Evolutionary conservation across 2,797 vertebrate genomes (phyloP), one percentile per base, ranked within the genome.

Genomic region (Rhabdophis nuchalis): DNA sequence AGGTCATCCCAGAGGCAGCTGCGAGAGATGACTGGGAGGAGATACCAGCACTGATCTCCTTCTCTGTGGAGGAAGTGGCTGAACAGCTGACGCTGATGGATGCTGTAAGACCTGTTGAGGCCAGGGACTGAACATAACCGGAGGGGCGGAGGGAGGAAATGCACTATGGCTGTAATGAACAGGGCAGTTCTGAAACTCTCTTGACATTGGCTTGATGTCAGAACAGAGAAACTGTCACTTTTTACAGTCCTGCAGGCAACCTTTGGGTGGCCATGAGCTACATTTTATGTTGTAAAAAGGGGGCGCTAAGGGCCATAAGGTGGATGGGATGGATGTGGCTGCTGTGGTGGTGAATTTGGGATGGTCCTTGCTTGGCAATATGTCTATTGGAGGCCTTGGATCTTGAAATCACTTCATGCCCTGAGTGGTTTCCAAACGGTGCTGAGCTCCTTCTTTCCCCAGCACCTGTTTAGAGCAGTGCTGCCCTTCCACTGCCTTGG

Each of bases 401-500:
- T 56, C 23, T 85, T 29, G 57, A 18, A 20, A 20, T 29, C 54
- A 16, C 1, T 29, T 29, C 52, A 86, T 89, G 11, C 64, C 41
- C 25, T 86, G 14, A 18, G 2, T 20, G 54, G 16, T 56, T 13
- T 41, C 20, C 56, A 85, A 20, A 36, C 18, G 64, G 64, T 36
- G 32, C 50, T 46, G 86, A 11, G 3, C 36, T 32, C 18, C 8
- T 41, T 27, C 54, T 32, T 27, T 4, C 3, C 16, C 52, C 96
- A 99, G 98, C 97, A 97, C 58, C 97, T 99, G 8, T 99, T 98
- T 72, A 95, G 92, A 9, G 97, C 95, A 72, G 98, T 98, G 92
- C 96, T 97, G 1, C 97, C 97, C 1, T 98, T 97, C 94, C 98
- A 99, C 93, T 99, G 98, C 95, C 96, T 98, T 94, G 98, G 98